Evolutionary conservation across 2,113 vertebrate species (phyloP).

Genomic region (Chionomys nivalis): DNA sequence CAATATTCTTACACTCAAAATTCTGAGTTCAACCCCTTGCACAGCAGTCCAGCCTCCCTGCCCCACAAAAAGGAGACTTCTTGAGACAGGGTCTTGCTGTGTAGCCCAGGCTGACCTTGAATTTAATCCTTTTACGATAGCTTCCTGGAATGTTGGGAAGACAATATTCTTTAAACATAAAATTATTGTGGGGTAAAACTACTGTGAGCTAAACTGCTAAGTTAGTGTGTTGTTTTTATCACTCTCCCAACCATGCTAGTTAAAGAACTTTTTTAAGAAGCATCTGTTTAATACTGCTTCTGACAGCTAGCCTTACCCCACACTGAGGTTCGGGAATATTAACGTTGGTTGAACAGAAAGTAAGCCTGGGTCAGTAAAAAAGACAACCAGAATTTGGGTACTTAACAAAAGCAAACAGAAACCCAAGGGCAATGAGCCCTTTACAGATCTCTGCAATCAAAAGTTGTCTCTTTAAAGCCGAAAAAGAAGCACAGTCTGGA

Average conservation of each 20-base stretch:
- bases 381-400: constrained; percentile 20
- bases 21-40: not conserved
- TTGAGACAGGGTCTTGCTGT: not conserved
- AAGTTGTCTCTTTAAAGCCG: constrained; percentile 15
- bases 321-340: not conserved
- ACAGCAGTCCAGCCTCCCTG: not conserved
- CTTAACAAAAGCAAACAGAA: constrained; percentile 14
- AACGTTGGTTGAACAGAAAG: constrained; percentile 31
- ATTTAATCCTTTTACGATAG: not conserved
- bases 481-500: constrained; percentile 4
- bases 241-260: constrained; percentile 20
- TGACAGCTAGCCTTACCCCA: constrained; percentile 26
- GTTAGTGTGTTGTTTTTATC: not conserved
- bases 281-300: constrained; percentile 46
- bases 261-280: constrained; percentile 53
- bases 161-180: not conserved
- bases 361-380: constrained; percentile 37
- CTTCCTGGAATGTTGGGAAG: not conserved
- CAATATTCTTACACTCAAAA: not conserved
- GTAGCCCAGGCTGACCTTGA: not conserved
- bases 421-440: not conserved
- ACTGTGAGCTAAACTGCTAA: constrained; percentile 37
- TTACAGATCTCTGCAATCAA: not conserved
- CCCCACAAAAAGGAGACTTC: not conserved
- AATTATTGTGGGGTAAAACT: not conserved